Conservation (phyloP, 2,888 invertebrate genomes). For the Bursaphelenchus okinawaensis region DNA sequence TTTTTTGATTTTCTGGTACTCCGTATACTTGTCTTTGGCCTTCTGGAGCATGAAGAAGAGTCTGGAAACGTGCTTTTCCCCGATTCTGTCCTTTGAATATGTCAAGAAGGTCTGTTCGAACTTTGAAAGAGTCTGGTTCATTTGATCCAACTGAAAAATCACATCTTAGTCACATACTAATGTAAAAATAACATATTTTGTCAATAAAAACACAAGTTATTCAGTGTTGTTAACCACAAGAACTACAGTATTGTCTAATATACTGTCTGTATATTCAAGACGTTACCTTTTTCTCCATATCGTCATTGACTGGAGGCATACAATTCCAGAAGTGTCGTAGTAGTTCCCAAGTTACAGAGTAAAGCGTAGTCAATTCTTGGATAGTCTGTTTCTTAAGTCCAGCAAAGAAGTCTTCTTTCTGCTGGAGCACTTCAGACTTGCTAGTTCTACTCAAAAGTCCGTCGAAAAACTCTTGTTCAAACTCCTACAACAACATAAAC, state of each 20-base stretch:
- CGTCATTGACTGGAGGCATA: conserved; percentile 66
- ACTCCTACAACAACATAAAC: conserved; percentile 3
- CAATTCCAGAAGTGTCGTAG: conserved; percentile 90
- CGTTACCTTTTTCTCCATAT: background rate
- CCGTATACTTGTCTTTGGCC: conserved; percentile 24
- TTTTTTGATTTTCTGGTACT: background rate
- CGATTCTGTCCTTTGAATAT: conserved; percentile 26
- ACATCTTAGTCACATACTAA: background rate
- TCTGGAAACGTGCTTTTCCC: conserved; percentile 32
- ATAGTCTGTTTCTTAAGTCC: conserved; percentile 14
- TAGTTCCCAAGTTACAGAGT: conserved; percentile 79
- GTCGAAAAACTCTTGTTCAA: conserved; percentile 18
- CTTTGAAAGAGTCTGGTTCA: conserved; percentile 39
- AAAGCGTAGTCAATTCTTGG: conserved; percentile 76
- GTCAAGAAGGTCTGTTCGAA: conserved; percentile 32
- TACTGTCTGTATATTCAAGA: too few species aligned
- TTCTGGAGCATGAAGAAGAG: conserved; percentile 31
- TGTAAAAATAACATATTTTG: background rate
- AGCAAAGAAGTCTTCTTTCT: conserved; percentile 16
- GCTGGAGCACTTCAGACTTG: conserved; percentile 1
- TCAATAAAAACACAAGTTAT: background rate
- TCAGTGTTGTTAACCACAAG: too few species aligned
- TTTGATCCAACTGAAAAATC: conserved; percentile 33
- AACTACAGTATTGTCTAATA: too few species aligned
- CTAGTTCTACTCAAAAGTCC: conserved; percentile 8